Base-by-base conservation (phyloP, 2,888 invertebrate genomes). In the Torymus tubicola region DNA sequence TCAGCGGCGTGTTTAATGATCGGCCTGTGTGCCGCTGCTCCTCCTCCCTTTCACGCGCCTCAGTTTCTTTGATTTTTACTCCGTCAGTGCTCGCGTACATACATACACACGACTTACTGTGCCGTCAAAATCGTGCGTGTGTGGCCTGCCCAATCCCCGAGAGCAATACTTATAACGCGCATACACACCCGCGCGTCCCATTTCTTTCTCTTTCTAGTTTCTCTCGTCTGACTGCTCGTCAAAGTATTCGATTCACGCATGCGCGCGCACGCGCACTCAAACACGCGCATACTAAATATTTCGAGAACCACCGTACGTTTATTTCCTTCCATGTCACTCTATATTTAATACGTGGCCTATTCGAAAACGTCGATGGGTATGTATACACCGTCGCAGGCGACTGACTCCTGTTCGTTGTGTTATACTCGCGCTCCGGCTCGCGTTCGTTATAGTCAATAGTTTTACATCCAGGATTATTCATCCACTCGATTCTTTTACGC, bases 151-250 rank as follows among this genome's bases (percentile, higher is more conserved):
- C 53, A 14, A 14, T 55, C 53, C 14, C 53, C 14, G 3, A 55
- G 14, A 55, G 53, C 53, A 55, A 55, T 55, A 53, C n/a, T 2
- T 53, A 55, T 55, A 55, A 12, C 14, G 12, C 14, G 13, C 53
- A 5, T 12, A 52, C 52, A 10, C 52, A 10, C 52, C 52, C 14
- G 53, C 12, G 13, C 14, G 53, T 55, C 13, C 53, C 53, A 55
- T 55, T 55, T 55, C 53, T 55, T 55, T 55, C 53, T 55, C 24
- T n/a, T n/a, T n/a, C n/a, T n/a, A n/a, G n/a, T 61, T 61, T 61
- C 24, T 61, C 61, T 21, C 24, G 61, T 13, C 13, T 21, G 61
- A 24, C 61, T 24, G 61, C 14, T 61, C 21, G 61, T 61, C 61
- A 24, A 13, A 24, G 61, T 61, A 61, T 21, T 61, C 61, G 61